Base-by-base conservation (phyloP, 2,113 vertebrate species). In the Aphelocoma coerulescens region DNA sequence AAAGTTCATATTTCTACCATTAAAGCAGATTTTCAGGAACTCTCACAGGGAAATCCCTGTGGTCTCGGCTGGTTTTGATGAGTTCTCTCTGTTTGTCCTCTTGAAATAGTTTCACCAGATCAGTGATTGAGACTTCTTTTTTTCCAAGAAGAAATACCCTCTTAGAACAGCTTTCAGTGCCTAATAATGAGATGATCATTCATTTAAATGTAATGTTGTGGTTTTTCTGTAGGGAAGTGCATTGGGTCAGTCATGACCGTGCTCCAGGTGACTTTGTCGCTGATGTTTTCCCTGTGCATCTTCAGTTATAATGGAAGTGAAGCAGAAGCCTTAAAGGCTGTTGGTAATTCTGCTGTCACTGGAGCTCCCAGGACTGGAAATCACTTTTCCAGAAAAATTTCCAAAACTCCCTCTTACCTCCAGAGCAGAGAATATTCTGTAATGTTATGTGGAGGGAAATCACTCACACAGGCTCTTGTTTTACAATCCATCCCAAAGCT, bases 351-450 rank as follows among this genome's bases (percentile, higher is more conserved):
- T 77, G 7, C 26, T 55, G 0, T 43, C 3, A 0, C 27, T 13
- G 67, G 26, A 90, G 30, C 35, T 83, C 51, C n/a, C 41, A 49
- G 59, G 35, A 55, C 57, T 57, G 76, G 62, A 86, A 82, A 76
- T 72, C 5, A 5, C 7, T 68, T 67, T 44, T 57, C 24, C 41
- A 54, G 73, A 48, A 55, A 18, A 51, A 30, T 9, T 71, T 76
- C 20, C 33, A 9, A 28, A 74, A 5, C 0, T 1, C 20, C 1
- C 54, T 55, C 18, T 49, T 6, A 9, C 11, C 4, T 27, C 15
- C 37, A 7, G 16, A 68, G 52, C 32, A 63, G 48, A 71, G 52
- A 35, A 21, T 12, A 18, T 21, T 4, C 33, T 37, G 21, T 3
- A 8, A 4, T 39, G 16, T 66, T 71, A 1, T 4, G n/a, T 59